Evolutionary conservation across 2,113 vertebrate species (phyloP), one percentile per base, ranked within the genome.

Genomic region (Dunckerocampus dactyliophorus): DNA sequence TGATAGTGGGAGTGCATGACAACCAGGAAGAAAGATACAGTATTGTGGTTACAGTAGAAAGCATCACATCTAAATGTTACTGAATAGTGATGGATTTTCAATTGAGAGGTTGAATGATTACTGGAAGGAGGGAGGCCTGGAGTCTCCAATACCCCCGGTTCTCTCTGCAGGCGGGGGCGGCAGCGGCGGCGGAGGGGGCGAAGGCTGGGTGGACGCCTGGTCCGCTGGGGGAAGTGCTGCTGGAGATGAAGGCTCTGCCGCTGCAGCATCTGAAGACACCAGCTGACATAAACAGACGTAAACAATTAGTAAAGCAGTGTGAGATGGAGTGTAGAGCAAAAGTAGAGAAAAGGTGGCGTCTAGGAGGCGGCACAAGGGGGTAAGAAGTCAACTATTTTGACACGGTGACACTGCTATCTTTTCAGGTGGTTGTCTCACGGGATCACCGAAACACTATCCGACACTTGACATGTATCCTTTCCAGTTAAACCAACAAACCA

Each of bases 41-140:
- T 66, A 56, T 67, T 39, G 17, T 17, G 48, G 59, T 48, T 34
- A 48, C 66, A 67, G 62, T 50, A 42, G 39, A 42, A 3, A 12
- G 12, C 37, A 39, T 6, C 37, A 11, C 37, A 12, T 42, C 3
- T 42, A 47, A 48, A 48, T 12, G 15, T 31, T 16, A 16, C 16
- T 28, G 50, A 8, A n/a, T 2, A 20, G 11, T 50, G n/a, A 19
- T 8, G 17, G 48, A 6, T 6, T 14, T 9, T 22, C 2, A 28
- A 9, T 17, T 8, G 11, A 39, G 9, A 17, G 12, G 12, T 17
- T 47, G 21, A n/a, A 56, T 51, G 82, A 93, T 91, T 84, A 96
- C 94, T 96, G 94, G 79, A 96, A 96, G 17, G 94, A 96, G 0
- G 94, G 94, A 0, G 94, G 94, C 37, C 94, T 90, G 21, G 94